Conservation (phyloP, 2,797 vertebrate genomes). For the Tapirus indicus region DNA sequence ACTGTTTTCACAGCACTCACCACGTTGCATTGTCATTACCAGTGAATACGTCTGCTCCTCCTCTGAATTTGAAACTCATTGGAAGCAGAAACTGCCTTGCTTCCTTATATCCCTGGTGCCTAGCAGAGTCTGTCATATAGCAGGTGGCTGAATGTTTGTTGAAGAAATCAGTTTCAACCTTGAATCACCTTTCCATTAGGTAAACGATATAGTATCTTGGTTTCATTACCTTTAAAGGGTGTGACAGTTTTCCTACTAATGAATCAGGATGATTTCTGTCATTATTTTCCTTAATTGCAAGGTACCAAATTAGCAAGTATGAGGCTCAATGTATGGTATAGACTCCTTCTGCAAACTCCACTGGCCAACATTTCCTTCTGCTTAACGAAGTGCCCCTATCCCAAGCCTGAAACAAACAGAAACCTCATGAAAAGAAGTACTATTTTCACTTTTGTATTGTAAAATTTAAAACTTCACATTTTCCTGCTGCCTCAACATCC, state of each 20-base stretch:
- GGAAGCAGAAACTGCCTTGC: constrained; percentile 53
- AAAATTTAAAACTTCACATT: not conserved
- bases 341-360: not conserved
- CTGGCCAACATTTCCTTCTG: constrained; percentile 4
- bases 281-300: constrained; percentile 47
- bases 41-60: constrained; percentile 61
- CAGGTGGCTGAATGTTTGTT: constrained; percentile 58
- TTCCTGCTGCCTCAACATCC: not conserved
- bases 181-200: not conserved
- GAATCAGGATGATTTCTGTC: not conserved
- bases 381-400: constrained; percentile 17
- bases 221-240: constrained; percentile 39
- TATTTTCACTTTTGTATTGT: constrained; percentile 36
- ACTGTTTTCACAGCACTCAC: constrained; percentile 63
- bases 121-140: constrained; percentile 51
- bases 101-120: constrained; percentile 37
- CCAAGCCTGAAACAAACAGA: constrained; percentile 7
- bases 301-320: constrained; percentile 2
- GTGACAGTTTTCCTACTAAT: constrained; percentile 27
- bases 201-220: not conserved
- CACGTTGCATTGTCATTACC: constrained; percentile 50
- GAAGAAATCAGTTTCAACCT: constrained; percentile 64
- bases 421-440: constrained; percentile 14
- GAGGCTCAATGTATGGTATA: not conserved
- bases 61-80: constrained; percentile 68